Percentiles rank a stretch among this genome's conserved stretches.
Evolutionary conservation across 2,888 invertebrate species (phyloP).

Genomic region (Allolobophora icterica): DNA sequence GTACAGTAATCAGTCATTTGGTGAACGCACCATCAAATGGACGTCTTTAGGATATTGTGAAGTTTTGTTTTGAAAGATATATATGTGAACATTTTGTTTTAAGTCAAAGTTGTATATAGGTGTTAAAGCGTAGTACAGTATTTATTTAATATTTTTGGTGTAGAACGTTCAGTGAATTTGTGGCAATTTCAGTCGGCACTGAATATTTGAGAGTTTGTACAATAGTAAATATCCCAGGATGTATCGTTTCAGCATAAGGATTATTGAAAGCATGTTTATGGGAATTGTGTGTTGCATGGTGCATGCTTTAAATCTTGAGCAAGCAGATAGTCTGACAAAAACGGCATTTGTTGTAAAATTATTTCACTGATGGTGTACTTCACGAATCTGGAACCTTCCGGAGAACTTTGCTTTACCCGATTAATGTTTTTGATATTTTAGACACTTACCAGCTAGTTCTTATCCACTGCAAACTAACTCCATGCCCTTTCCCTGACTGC

Average conservation of each 20-base stretch:
- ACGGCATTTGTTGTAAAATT: background rate
- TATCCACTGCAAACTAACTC: background rate
- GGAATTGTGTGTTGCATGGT: background rate
- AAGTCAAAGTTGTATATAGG: background rate
- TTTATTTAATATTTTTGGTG: constrained; percentile 14
- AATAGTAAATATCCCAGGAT: background rate
- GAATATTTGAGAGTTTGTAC: background rate
- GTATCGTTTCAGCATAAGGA: background rate
- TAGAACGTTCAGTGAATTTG: background rate
- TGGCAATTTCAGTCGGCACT: background rate
- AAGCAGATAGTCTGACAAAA: background rate
- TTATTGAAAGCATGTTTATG: background rate
- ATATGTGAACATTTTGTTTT: background rate
- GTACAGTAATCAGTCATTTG: background rate
- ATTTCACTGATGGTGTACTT: background rate
- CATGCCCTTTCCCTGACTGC: background rate
- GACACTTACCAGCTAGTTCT: background rate
- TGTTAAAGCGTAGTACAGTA: background rate
- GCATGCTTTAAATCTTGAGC: background rate
- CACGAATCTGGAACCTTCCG: background rate
- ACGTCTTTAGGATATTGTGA: background rate
- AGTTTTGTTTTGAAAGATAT: background rate
- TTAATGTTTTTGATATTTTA: background rate
- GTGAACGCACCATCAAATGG: background rate
- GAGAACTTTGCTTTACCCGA: background rate